These are phyloP conservation scores for Sarcophaga peregrina DNA, from an alignment of 1,140 invertebrate genomes.

Conservation along the genomic window DNA sequence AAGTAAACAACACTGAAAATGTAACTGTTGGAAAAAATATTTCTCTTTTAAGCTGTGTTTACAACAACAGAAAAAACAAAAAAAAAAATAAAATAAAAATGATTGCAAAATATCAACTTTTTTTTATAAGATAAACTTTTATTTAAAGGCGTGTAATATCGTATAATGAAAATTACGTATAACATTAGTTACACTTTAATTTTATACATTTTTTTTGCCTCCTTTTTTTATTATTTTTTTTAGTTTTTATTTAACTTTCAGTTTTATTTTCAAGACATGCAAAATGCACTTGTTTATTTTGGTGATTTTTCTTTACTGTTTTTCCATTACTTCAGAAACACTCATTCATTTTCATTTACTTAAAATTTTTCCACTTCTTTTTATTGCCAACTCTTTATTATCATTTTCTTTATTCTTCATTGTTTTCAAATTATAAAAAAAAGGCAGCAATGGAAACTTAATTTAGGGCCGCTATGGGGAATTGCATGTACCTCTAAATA, in stretches of 20 bases:
- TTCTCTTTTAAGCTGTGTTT: no score
- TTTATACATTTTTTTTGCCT: not conserved
- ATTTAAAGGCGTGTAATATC: constrained; percentile 33
- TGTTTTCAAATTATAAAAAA: no score
- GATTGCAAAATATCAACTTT: constrained; percentile 41
- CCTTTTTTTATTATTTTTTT: not conserved
- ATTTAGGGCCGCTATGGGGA: no score
- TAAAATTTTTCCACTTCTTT: not conserved
- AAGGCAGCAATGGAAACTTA: no score
- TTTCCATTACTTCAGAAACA: no score
- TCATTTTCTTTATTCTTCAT: no score
- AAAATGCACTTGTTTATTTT: constrained; percentile 31
- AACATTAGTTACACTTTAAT: constrained; percentile 36
- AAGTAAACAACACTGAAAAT: no score
- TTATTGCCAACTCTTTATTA: no score
- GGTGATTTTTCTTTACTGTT: not conserved
- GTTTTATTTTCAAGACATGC: not conserved
- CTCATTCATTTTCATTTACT: no score
- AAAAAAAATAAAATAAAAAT: not conserved
- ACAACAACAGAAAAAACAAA: no score
- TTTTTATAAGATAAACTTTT: constrained; percentile 31
- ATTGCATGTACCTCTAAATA: no score
- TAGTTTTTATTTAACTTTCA: not conserved
- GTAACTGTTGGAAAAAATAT: no score
- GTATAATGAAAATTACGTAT: constrained; percentile 25